Conservation (phyloP, 2,888 invertebrate species). For the Mactromeris polynyma region DNA sequence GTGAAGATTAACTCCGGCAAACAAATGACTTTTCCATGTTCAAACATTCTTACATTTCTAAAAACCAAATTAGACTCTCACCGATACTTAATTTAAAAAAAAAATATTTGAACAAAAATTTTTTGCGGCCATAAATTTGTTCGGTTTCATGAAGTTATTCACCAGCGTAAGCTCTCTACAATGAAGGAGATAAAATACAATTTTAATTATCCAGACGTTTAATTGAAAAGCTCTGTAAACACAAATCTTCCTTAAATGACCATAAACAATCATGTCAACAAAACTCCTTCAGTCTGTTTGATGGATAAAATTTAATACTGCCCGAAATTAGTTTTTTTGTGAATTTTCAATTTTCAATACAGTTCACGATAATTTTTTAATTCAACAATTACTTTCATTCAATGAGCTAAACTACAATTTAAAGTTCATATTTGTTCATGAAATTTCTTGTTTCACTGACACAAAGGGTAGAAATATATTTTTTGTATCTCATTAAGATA, state of each 20-base stretch:
- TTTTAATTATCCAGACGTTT: not conserved
- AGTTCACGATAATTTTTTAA: not conserved
- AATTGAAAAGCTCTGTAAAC: not conserved
- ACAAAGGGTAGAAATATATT: not conserved
- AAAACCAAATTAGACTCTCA: not conserved
- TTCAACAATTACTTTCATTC: not conserved
- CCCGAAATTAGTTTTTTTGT: too few relatives aligned
- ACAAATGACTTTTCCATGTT: conserved; percentile 23
- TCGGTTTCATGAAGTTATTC: not conserved
- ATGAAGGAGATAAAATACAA: not conserved
- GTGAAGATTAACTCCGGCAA: not conserved
- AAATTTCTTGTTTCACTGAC: not conserved
- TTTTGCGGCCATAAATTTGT: not conserved
- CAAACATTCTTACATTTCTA: not conserved
- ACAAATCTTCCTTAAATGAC: not conserved
- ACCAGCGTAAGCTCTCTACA: not conserved
- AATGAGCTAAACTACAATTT: not conserved
- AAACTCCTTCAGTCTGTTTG: not conserved
- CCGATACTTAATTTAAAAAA: not conserved
- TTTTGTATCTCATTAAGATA: not conserved
- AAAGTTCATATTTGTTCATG: not conserved
- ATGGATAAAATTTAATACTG: not conserved
- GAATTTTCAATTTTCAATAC: too few relatives aligned
- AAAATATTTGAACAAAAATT: not conserved
- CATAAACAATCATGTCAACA: not conserved